Evolutionary conservation across 2,797 vertebrate species (phyloP).

Genomic region (Clarias laeviceps): DNA sequence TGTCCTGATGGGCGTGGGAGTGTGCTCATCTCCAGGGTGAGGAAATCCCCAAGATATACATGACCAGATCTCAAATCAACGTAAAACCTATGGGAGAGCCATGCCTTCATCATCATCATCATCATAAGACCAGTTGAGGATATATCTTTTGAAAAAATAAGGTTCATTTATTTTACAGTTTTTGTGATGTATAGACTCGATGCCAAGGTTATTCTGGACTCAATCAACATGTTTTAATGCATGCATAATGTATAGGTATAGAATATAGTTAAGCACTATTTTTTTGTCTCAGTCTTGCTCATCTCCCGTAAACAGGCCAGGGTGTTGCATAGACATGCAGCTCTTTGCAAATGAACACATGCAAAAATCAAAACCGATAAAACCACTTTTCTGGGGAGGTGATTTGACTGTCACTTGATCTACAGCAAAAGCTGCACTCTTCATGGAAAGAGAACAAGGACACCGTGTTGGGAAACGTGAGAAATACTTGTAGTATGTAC

Average conservation of each 20-base stretch:
- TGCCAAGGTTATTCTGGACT: background rate
- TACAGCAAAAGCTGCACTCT: background rate
- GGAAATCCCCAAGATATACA: background rate
- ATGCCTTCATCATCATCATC: background rate
- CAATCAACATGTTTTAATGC: background rate
- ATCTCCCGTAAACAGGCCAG: background rate
- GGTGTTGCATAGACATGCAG: background rate
- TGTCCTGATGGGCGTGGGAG: background rate
- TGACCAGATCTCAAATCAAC: too few species aligned
- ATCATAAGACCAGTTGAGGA: background rate
- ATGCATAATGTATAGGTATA: background rate
- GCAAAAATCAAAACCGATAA: constrained; percentile 29
- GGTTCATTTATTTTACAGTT: background rate
- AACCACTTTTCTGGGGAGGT: background rate
- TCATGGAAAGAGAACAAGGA: background rate
- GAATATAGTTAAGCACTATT: background rate
- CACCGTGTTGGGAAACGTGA: background rate
- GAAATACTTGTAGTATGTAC: background rate
- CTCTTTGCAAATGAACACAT: constrained; percentile 30
- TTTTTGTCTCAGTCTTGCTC: background rate
- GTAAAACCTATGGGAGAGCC: background rate
- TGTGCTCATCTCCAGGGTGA: background rate
- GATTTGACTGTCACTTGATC: constrained; percentile 9
- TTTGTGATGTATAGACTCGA: background rate
- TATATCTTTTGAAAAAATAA: background rate